Conservation (phyloP, 2,888 invertebrate species). For the Phorcus lineatus region DNA sequence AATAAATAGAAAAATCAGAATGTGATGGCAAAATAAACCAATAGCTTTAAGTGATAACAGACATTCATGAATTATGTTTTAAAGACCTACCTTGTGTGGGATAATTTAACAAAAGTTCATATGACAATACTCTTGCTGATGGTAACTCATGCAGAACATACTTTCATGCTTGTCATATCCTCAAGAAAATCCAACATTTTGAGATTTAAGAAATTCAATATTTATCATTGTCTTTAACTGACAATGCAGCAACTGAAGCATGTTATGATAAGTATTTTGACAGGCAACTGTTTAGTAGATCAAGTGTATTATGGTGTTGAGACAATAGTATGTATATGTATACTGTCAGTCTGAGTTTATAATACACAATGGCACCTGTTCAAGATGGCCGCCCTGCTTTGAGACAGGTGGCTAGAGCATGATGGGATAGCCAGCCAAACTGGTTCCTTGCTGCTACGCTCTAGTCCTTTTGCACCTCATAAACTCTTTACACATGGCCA, state of each 20-base stretch:
- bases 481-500: no score
- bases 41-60: not conserved
- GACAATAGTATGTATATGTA: no score
- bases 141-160: not conserved
- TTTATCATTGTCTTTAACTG: no score
- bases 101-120: not conserved
- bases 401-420: not conserved
- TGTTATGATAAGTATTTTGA: no score
- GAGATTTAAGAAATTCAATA: no score
- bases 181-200: not conserved
- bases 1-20: constrained; percentile 4
- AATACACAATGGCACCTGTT: not conserved
- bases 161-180: not conserved
- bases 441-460: not conserved
- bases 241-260: no score
- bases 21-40: not conserved
- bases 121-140: not conserved
- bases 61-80: not conserved
- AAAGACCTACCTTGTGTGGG: not conserved
- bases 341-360: no score
- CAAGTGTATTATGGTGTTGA: no score
- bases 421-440: not conserved
- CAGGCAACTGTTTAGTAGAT: no score
- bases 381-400: not conserved
- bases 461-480: not conserved